Evolutionary conservation across 2,113 vertebrate genomes (phyloP), one percentile per base, ranked within the genome.

Genomic region (Litocranius walleri): DNA sequence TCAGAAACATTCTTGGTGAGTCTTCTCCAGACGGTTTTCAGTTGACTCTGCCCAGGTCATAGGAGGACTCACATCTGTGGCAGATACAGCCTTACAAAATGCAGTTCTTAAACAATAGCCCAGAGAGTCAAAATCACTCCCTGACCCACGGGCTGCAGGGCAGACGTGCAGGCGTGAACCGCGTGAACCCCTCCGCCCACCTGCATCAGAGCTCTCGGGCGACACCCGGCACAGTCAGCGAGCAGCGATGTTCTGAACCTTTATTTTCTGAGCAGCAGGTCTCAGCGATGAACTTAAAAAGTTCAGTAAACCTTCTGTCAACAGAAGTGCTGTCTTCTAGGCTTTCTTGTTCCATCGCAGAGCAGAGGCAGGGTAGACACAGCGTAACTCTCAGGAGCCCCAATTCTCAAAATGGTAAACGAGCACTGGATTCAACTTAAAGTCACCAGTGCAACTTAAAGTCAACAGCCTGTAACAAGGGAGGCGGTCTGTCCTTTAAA

Each of bases 101-200:
- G 29, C 19, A 33, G 48, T 81, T 33, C 78, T 81, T 50, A 33
- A 52, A 33, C 13, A 81, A n/a, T 0, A 52, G 17, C 15, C 48
- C 17, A 33, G 78, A 52, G 5, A 13, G 48, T 21, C 5, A 67
- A 8, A 19, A 21, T 4, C 64, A n/a, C 48, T 50, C 16, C 48
- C 2, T 21, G 48, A 12, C 9, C 78, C 30, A 2, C 16, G 5
- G 78, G 29, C 48, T 52, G 16, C 48, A 81, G 48, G 43, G 16
- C 13, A 4, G 74, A 29, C 25, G 25, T 29, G 8, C 77, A 80
- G 36, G 77, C 77, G 1, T 6, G 77, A 11, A 3, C 29, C 16
- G 3, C 45, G 3, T 17, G 45, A 9, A 1, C 6, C 27, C 29
- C 77, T 5, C 2, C 1, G 45, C 1, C 77, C 77, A 6, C 9